Base-by-base conservation (phyloP, 2,797 vertebrate species). In the Platalea minor region DNA sequence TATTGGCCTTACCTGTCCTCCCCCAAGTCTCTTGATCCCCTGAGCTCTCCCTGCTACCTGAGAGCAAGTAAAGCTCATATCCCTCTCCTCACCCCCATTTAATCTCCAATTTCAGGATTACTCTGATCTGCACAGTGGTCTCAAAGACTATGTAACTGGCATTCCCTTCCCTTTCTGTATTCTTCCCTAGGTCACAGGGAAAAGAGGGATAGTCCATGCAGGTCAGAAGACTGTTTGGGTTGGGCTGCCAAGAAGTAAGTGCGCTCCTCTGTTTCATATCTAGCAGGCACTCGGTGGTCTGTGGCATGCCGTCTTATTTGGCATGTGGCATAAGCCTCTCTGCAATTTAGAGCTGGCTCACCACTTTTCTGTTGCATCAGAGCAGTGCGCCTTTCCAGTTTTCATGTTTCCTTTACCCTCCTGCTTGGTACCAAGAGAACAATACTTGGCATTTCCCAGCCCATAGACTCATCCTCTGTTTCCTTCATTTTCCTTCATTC, bases 141-240 rank as follows among this genome's bases (percentile, higher is more conserved):
- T 41, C 53, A 83, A 31, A 69, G 24, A 37, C 65, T 33, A 2
- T 21, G 7, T 69, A n/a, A 56, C 46, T 88, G 60, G 16, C 31
- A n/a, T 74, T 89, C 24, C 39, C 11, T 57, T 72, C n/a, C 31
- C 8, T 72, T 88, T 88, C 69, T 90, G 19, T 88, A n/a, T 77
- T 89, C 81, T 88, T 70, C 29, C 57, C 17, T 78, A 97, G 97
- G 96, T 96, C 69, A 92, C 85, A 78, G 96, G 96, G 41, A 95
- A n/a, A 86, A 85, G 74, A 72, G 74, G 89, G 33, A 93, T 97
- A 89, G 76, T 93, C 57, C 67, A 85, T 9, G 63, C 94, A 76
- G 96, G 96, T 59, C 96, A 97, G 92, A 93, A 96, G 95, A 96
- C 88, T 51, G 54, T 96, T 78, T 97, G 96, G 96, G 89, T 90